A percentile compares a stretch with the other conserved stretches of the same genome.
These are phyloP conservation scores for Acleris emargana DNA, from an alignment of 2,888 invertebrate genomes.

Conservation along the genomic window DNA sequence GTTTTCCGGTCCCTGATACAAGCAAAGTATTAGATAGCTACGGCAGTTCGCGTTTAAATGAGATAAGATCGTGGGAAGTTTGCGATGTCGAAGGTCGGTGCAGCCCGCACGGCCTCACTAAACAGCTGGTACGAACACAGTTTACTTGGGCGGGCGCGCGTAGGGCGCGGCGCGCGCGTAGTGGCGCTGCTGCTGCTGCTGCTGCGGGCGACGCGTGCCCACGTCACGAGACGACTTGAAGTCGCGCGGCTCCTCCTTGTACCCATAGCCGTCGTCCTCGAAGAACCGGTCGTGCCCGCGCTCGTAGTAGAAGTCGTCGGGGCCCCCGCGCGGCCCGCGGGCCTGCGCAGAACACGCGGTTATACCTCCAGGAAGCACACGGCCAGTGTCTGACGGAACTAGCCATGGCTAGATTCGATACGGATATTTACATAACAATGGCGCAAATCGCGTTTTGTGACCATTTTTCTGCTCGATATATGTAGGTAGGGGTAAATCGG, in stretches of 20 bases:
- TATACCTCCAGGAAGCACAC: no score
- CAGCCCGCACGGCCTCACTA: conserved; percentile 33
- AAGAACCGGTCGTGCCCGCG: conserved; percentile 69
- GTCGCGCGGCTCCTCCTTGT: conserved; percentile 63
- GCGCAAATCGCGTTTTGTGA: no score
- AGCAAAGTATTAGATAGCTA: no score
- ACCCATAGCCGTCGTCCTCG: conserved; percentile 61
- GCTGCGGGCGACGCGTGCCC: conserved; percentile 64
- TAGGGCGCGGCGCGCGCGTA: conserved; percentile 65
- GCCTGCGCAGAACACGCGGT: conserved; percentile 43
- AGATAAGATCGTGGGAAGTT: no score
- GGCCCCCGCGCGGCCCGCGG: conserved; percentile 84
- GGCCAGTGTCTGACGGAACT: no score
- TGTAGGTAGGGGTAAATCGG: no score
- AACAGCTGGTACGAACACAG: conserved; percentile 41
- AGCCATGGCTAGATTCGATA: no score
- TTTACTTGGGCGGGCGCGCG: conserved; percentile 71
- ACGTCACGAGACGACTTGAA: conserved; percentile 71
- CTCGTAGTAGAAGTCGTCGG: conserved; percentile 87
- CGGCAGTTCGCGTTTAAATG: no score
- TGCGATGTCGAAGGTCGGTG: no score
- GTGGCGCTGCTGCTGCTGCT: conserved; percentile 37
- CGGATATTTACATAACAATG: no score
- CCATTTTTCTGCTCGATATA: no score
- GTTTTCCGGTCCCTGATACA: no score